Base-by-base conservation (phyloP, 2,888 invertebrate species). In the Galeruca laticollis region DNA sequence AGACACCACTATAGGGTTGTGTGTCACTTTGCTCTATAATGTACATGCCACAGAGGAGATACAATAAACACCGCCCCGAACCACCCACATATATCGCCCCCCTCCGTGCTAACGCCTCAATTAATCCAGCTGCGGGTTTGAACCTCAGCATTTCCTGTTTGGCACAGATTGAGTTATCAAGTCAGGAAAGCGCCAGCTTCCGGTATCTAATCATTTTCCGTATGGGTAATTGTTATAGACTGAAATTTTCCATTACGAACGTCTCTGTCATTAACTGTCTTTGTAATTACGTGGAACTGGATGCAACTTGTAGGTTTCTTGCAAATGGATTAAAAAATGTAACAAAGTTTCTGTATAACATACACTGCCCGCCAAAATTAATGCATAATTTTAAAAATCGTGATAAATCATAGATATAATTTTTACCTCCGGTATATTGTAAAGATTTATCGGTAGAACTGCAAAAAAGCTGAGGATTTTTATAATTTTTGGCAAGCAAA, bases 131-230 rank as follows among this genome's bases (percentile, higher is more conserved):
- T 33, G 57, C 62, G 59, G 64, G 47, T 69, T 66, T 59, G 49
- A 67, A 73, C 70, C 70, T 67, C 71, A 52, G 61, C 67, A 65
- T 69, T 73, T 73, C 69, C 70, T 59, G 69, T 72, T 68, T 72
- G 67, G 49, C 72, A 57, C 65, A 74, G 69, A 70, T 72, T 72
- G 72, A 74, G 70, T 72, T 74, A 70, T 72, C 73, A 71, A 67
- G 57, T 70, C 67, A 47, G 62, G 57, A 57, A 57, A 62, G 54
- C 49, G 66, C 26, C 59, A 59, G 67, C 51, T 49, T 70, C 66
- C 43, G 51, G 62, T 62, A 67, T 67, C 62, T 59, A 47, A 62
- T 63, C 20, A 62, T 70, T 62, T 67, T 59, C 66, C 62, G 57
- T 43, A 51, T 67, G 66, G 66, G 35, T 66, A 66, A 66, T 66